A percentile compares a stretch with the other conserved stretches of the same genome.
phyloP scores from a whole-genome alignment of 2,113 vertebrate genomes.

The Cichladusa arquata region DNA sequence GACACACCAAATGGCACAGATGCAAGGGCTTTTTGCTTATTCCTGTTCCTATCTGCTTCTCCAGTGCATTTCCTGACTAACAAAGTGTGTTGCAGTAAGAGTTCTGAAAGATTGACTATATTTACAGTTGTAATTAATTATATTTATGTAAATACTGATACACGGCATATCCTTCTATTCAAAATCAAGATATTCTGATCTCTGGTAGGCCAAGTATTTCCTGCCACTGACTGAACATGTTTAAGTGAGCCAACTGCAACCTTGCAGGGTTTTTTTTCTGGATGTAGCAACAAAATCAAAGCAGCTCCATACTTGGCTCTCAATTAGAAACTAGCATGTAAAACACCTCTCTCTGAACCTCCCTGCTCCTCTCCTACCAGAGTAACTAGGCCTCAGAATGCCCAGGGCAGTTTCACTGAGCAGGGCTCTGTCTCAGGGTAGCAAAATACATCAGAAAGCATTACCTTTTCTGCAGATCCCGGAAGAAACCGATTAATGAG shows the following conservation, averaged over 20 bases:
- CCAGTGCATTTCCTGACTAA: neutral
- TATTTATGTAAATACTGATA: neutral
- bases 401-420: neutral
- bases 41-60: neutral
- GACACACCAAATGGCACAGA: neutral
- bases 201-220: neutral
- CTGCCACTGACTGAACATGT: neutral
- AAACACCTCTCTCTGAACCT: neutral
- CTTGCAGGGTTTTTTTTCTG: neutral
- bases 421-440: neutral
- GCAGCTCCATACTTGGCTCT: neutral
- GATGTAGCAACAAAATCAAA: neutral
- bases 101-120: neutral
- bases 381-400: fast-evolving
- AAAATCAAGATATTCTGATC: neutral
- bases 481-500: slow-evolving; percentile 87
- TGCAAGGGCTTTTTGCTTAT: neutral
- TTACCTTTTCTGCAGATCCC: slow-evolving; percentile 89
- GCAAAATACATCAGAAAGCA: neutral
- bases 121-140: neutral
- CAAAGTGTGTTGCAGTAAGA: neutral
- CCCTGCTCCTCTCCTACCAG: neutral
- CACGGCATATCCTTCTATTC: neutral
- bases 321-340: neutral
- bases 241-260: neutral